Base-by-base conservation (phyloP, 2,888 invertebrate genomes). In the Dermolepida albohirtum region DNA sequence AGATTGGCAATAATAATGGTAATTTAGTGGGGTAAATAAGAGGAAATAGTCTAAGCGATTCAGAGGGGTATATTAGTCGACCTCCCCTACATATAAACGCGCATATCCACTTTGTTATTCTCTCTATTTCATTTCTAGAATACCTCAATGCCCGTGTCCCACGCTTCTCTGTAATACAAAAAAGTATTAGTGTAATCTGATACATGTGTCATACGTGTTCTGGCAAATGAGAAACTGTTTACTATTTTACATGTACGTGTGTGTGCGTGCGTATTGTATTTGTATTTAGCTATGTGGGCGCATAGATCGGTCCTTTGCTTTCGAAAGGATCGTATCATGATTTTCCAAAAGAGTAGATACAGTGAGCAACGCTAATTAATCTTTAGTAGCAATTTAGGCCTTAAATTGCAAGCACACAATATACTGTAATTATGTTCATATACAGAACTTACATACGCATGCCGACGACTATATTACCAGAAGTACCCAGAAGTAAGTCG, bases 191-290 rank as follows among this genome's bases (percentile, higher is more conserved):
- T 70, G 81, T 81, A 81, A 81, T 81, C 81, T 81, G 81, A 81
- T 81, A 80, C 81, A 76, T 78, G 76, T 75, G 79, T 73, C 77
- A 77, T 77, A 79, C 81, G 81, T 81, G 81, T 81, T 81, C 79
- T 80, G 77, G 81, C 81, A 81, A 81, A 81, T 81, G 80, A 81
- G 80, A 81, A 80, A 80, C 81, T 80, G 79, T 80, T 81, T 81
- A 81, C 78, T 79, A 80, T 47, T 57, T 57, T 43, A 47, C 47
- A 14, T 47, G 10, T 11, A 14, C 16, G 16, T 49, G 11, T 47
- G 47, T 49, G 39, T 47, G 59, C 10, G 54, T 51, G 34, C 6
- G 34, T 6, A 34, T 34, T 34, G 34, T 34, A 34, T 34, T 34
- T 34, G 34, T 10, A 34, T 34, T 6, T 34, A 34, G 6, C 34